phyloP scores from a whole-genome alignment of 2,797 vertebrate genomes.

The Kryptopterus vitreolus region DNA sequence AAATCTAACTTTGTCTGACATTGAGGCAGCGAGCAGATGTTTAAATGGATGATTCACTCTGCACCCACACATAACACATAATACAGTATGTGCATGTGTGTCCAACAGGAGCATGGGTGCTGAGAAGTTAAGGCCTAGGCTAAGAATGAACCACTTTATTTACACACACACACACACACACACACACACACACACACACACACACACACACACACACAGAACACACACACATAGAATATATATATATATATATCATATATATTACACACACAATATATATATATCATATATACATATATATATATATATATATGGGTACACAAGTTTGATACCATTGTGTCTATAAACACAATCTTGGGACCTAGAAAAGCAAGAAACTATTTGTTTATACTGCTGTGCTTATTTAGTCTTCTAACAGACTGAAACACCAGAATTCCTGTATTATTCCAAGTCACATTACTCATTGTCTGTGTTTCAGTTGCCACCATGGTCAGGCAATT shows the following conservation, averaged over 20 bases:
- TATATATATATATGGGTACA: not conserved
- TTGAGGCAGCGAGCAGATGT: slow-evolving; percentile 53
- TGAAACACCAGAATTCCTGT: slow-evolving; percentile 4
- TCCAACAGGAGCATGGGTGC: slow-evolving; percentile 30
- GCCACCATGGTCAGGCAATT: slow-evolving; percentile 36
- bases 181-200: too few species aligned
- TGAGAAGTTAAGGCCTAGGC: slow-evolving; percentile 1
- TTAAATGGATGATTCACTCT: slow-evolving; percentile 72
- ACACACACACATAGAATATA: too few species aligned
- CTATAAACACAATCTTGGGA: not conserved
- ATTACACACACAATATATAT: too few species aligned
- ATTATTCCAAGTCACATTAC: slow-evolving; percentile 27
- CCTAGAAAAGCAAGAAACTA: slow-evolving; percentile 30
- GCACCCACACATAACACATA: slow-evolving; percentile 51
- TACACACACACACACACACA: too few species aligned
- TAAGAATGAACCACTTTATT: too few species aligned
- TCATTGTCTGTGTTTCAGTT: slow-evolving; percentile 47
- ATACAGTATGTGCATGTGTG: slow-evolving; percentile 38
- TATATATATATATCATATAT: too few species aligned
- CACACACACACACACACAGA: too few species aligned
- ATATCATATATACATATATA: too few species aligned
- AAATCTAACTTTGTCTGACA: slow-evolving; percentile 41
- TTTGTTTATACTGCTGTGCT: not conserved
- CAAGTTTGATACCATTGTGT: not conserved
- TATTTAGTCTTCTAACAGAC: slow-evolving; percentile 32